A percentile compares a stretch with the other conserved stretches of the same genome.
Conservation (phyloP, 1,140 invertebrate species). For the Panagrolaimus sp. region DNA sequence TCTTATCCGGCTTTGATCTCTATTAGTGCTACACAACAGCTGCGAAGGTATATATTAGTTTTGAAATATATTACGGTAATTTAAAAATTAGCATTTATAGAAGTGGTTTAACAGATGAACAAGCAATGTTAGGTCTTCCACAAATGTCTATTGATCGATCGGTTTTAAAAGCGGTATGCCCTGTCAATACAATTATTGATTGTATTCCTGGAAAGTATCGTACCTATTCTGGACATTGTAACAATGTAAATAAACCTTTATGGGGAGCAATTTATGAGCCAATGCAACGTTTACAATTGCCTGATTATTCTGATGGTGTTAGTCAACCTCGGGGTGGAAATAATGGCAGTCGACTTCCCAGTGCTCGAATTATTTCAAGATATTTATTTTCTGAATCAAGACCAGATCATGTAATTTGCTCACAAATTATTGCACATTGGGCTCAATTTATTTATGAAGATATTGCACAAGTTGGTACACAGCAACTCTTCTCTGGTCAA, state of each 20-base stretch:
- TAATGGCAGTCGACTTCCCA: conserved; percentile 35
- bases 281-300: conserved; percentile 71
- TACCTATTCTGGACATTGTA: conserved; percentile 80
- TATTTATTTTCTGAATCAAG: conserved; percentile 30
- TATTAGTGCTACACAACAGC: conserved; percentile 28
- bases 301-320: conserved; percentile 75
- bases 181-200: conserved; percentile 43
- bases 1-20: conserved; percentile 50
- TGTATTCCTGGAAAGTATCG: conserved; percentile 65
- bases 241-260: conserved; percentile 80
- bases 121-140: conserved; percentile 31
- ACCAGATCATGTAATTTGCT: conserved; percentile 24
- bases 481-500: conserved; percentile 39
- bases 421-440: conserved; percentile 53
- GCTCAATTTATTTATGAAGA: conserved; percentile 53
- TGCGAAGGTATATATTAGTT: conserved; percentile 26
- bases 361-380: conserved; percentile 30
- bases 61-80: conserved; percentile 36
- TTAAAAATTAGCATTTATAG: conserved; percentile 8
- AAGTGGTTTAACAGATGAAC: background rate
- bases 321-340: conserved; percentile 18
- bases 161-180: conserved; percentile 38
- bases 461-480: conserved; percentile 46
- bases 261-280: conserved; percentile 77
- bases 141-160: conserved; percentile 38